Base-by-base conservation (phyloP, 2,797 vertebrate genomes). In the Glossophaga mutica region DNA sequence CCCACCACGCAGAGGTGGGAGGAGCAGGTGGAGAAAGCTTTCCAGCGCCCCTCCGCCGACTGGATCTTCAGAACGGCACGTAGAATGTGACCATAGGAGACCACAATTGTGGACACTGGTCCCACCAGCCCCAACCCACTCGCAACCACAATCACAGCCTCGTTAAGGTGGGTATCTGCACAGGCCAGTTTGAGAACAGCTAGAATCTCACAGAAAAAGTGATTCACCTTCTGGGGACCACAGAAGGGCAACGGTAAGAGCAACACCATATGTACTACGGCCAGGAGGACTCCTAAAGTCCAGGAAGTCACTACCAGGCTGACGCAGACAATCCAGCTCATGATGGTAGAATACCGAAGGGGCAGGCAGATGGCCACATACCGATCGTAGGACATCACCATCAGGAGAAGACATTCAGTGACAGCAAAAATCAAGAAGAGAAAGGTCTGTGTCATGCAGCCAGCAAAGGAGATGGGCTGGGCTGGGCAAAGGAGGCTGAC, bases 311-410 rank as follows among this genome's bases (percentile, higher is more conserved):
- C n/a, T 1, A 79, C 78, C 42, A 98, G 55, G 22, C 4, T 26
- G 19, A 93, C 24, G 37, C 97, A 96, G 5, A 94, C 29, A 26
- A 32, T 94, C 94, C 93, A 94, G 57, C 65, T 95, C 96, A 98
- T 92, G 83, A 96, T 65, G 62, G 29, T 42, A 16, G 94, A 37
- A 5, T 98, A 98, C 0, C 48, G 59, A 4, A 98, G 91, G 0
- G 97, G 97, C 32, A 96, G 90, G 57, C 98, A 98, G 79, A 98
- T 98, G 91, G 97, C 98, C 57, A 96, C 91, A 2, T 95, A 97
- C 1, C 97, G 37, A 21, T 98, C 97, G 50, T 96, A 98, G 50
- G 97, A 97, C 98, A 98, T 98, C 50, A 92, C 79, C 70, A 96
- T 83, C 19, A 98, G 82, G 2, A 98, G 94, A 10, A 98, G 81